phyloP scores from a whole-genome alignment of 2,797 vertebrate genomes.

The Gymnodraco acuticeps region DNA sequence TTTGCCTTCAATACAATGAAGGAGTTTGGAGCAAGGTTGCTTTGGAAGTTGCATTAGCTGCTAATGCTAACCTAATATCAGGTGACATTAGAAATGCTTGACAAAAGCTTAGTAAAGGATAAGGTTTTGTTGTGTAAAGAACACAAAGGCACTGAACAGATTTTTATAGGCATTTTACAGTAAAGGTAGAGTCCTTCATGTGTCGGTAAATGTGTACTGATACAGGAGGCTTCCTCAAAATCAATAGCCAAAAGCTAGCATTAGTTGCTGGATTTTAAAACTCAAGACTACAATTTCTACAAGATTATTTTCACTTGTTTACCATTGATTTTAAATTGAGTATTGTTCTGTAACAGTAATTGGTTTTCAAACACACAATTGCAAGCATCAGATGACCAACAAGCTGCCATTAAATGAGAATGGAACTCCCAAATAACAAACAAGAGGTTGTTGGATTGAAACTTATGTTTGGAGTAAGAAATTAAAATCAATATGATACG shows the following conservation, averaged over 20 bases:
- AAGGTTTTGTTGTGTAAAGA: too few species aligned
- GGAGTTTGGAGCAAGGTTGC: not conserved
- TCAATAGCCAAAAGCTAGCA: not conserved
- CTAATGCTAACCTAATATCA: not conserved
- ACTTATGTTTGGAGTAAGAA: too few species aligned
- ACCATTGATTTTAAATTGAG: too few species aligned
- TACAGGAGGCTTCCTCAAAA: not conserved
- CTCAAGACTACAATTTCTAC: not conserved
- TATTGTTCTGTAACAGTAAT: not conserved
- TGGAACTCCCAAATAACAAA: not conserved
- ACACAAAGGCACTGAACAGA: too few species aligned
- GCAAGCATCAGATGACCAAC: not conserved
- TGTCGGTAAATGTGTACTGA: not conserved
- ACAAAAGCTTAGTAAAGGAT: too few species aligned
- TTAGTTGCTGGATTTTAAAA: not conserved
- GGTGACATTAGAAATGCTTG: not conserved
- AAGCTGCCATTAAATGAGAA: not conserved
- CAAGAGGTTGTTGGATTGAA: too few species aligned
- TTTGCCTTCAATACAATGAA: constrained; percentile 3
- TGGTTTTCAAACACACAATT: not conserved
- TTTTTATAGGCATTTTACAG: too few species aligned
- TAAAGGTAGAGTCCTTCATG: too few species aligned
- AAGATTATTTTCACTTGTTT: not conserved
- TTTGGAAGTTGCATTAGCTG: not conserved
- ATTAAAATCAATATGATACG: too few species aligned